Conservation (phyloP, 2,113 vertebrate genomes). For the Platanista minor region DNA sequence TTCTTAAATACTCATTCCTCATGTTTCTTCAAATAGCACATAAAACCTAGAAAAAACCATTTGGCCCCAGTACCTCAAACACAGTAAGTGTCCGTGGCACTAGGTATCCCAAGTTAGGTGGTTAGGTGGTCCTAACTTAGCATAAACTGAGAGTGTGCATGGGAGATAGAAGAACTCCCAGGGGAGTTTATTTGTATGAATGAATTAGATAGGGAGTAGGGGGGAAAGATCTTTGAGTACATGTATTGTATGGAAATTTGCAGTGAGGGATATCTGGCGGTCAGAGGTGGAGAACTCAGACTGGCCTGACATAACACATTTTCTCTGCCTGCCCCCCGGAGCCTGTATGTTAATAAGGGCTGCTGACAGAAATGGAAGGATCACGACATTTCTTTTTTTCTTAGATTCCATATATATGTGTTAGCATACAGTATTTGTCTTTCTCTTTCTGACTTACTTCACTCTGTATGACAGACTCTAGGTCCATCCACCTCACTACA, state of each 20-base stretch:
- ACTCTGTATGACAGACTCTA: too few relatives aligned
- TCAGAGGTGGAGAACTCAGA: not conserved
- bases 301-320: not conserved
- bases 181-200: not conserved
- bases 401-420: too few relatives aligned
- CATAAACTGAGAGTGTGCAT: not conserved
- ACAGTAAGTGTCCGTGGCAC: not conserved
- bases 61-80: not conserved
- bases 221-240: not conserved
- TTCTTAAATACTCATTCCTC: not conserved
- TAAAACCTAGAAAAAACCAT: not conserved
- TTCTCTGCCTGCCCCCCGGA: not conserved
- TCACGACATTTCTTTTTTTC: too few relatives aligned
- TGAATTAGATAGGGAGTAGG: not conserved
- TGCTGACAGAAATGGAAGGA: not conserved
- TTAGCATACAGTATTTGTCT: too few relatives aligned
- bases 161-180: not conserved
- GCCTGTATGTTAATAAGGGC: not conserved
- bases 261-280: not conserved
- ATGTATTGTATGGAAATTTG: not conserved
- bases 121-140: not conserved
- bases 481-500: too few relatives aligned
- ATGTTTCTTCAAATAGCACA: not conserved
- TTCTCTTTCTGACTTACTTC: too few relatives aligned
- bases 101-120: not conserved